Evolutionary conservation across 2,888 invertebrate species (phyloP), one percentile per base, ranked within the genome.

Genomic region (Tetranychus piercei): DNA sequence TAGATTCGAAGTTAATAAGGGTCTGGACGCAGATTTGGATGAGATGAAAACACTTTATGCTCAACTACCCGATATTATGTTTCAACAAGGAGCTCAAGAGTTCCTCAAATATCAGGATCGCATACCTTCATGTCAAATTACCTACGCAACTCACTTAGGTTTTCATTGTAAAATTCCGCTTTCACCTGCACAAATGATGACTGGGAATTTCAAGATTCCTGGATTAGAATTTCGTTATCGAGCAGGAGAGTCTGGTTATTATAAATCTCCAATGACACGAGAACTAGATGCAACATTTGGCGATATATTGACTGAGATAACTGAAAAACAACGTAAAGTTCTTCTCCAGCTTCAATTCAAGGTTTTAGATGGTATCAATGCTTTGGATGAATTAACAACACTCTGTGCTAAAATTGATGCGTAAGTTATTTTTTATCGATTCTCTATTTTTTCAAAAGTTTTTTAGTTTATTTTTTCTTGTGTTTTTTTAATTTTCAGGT

Each of bases 211-310:
- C 78, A 82, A 86, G 74, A 82, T 89, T 76, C 87, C 88, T 15
- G 22, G 23, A 7, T 11, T 22, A 20, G 64, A 23, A 55, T 73
- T 73, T n/a, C 34, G 44, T 22, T 22, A 73, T 55, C 73, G 73
- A 64, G 18, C 55, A 20, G 73, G 43, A n/a, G 23, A 23, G 9
- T n/a, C 43, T 23, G 73, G 43, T 15, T 87, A 89, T 81, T 91
- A 89, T 83, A 90, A 90, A 82, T 89, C 87, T 80, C 84, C 85
- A 73, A 86, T 86, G 23, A 83, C 82, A 65, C 80, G 77, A 80
- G 90, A 91, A 81, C 81, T 93, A 79, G 92, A 94, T 82, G 83
- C 85, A 76, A 84, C 87, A 78, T 84, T 92, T 76, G 92, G 92
- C 65, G 90, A 92, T 82, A 87, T 89, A 65, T 87, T 89, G 80